phyloP scores from a whole-genome alignment of 2,113 vertebrate genomes.

The Brachyhypopomus occidentalis region DNA sequence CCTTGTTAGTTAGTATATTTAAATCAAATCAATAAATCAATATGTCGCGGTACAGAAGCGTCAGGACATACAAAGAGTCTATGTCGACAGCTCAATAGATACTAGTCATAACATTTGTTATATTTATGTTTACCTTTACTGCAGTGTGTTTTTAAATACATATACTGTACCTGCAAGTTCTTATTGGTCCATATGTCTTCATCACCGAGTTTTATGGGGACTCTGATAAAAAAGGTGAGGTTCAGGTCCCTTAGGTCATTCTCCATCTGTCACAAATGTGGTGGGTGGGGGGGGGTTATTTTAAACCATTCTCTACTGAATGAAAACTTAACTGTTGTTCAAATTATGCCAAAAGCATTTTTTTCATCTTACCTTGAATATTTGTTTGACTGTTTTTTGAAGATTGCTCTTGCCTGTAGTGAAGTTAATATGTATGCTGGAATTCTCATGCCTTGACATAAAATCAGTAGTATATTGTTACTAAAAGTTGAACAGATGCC shows the following conservation, averaged over 20 bases:
- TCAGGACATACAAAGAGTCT: too few relatives aligned
- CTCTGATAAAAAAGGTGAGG: constrained; percentile 69
- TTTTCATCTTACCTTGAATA: constrained; percentile 63
- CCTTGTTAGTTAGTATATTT: too few relatives aligned
- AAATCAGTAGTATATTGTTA: constrained; percentile 5
- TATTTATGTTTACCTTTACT: too few relatives aligned
- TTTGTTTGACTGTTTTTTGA: constrained; percentile 66
- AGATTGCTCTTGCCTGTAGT: constrained; percentile 62
- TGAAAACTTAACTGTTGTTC: neutral
- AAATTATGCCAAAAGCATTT: neutral
- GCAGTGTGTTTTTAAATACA: too few relatives aligned
- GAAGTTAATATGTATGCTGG: constrained; percentile 77
- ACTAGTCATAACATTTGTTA: too few relatives aligned
- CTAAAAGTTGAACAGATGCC: neutral
- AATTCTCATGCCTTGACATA: constrained; percentile 66
- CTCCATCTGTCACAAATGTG: constrained; percentile 64
- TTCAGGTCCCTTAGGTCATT: constrained; percentile 68
- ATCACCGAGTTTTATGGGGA: constrained; percentile 69
- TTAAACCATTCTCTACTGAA: too few relatives aligned
- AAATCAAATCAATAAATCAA: too few relatives aligned
- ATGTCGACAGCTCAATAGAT: too few relatives aligned
- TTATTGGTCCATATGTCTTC: constrained; percentile 71
- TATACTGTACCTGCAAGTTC: constrained; percentile 54
- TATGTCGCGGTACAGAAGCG: too few relatives aligned
- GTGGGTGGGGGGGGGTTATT: too few relatives aligned